Evolutionary conservation across 2,888 invertebrate genomes (phyloP), one percentile per base, ranked within the genome.

Genomic region (Microctonus hyperodae): DNA sequence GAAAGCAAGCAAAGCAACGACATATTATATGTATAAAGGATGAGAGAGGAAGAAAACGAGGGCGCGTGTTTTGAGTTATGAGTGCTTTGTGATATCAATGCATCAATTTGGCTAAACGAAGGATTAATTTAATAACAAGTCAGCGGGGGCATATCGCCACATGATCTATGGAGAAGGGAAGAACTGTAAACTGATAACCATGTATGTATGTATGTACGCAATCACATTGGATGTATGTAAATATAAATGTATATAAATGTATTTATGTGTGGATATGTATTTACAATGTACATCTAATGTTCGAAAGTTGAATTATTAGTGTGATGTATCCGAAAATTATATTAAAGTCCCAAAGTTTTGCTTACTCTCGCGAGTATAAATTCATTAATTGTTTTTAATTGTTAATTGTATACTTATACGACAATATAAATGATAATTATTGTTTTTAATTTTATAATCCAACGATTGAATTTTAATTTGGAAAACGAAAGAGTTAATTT

Each of bases 51-150:
- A 48, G 61, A 53, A 58, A 57, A 62, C 53, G 53, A 53, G 69
- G 67, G 77, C 74, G 75, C 76, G 79, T 75, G 76, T 75, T 73
- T 76, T 83, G 83, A 83, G 80, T 83, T 83, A 83, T 82, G 83
- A 79, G 79, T 80, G 81, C 82, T 83, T 79, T 81, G 82, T 82
- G 83, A 83, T 83, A 83, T 83, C 83, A 78, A 83, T 83, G 82
- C 83, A 83, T 83, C 83, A 83, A 83, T 83, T 83, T 83, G 82
- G 81, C 83, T 83, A 83, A 83, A 83, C 83, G 83, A 83, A 83
- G 83, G 83, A 83, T 83, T 83, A 83, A 83, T 83, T 83, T 83
- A 83, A 83, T 83, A 83, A 83, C 83, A 80, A 83, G 81, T 83
- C 82, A 80, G 80, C 80, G 75, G 72, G 70, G 68, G 68, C 44